Conservation (phyloP, 2,113 vertebrate species). For the Danionella cerebrum region DNA sequence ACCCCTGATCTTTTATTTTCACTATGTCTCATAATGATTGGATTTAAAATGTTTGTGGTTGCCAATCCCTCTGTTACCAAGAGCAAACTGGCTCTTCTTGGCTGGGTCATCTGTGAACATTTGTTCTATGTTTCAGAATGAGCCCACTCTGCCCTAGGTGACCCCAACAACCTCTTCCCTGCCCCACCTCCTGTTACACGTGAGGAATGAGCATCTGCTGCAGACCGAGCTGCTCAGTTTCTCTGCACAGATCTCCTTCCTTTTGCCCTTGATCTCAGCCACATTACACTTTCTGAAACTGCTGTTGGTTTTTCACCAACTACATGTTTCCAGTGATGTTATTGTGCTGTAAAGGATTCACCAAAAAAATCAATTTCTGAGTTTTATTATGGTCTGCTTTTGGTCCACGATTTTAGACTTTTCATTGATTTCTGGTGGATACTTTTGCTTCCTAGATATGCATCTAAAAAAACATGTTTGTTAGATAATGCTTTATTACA, state of each 20-base stretch:
- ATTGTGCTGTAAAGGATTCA: no score
- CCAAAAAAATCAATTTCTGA: no score
- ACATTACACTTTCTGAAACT: background rate
- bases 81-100: background rate
- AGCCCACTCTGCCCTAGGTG: conserved; percentile 46
- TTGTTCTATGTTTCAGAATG: conserved; percentile 42
- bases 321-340: background rate
- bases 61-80: background rate
- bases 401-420: no score
- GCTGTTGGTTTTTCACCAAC: background rate
- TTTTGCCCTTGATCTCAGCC: background rate
- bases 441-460: no score
- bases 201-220: conserved; percentile 52
- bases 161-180: conserved; percentile 28
- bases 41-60: background rate
- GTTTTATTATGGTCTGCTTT: background rate
- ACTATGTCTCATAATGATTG: no score
- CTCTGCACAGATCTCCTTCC: background rate
- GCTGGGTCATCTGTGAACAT: background rate
- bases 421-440: no score
- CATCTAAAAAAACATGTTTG: no score
- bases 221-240: conserved; percentile 49
- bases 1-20: no score
- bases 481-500: no score
- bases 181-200: conserved; percentile 14